Percentiles rank a stretch among this genome's conserved stretches.
Evolutionary conservation across 2,888 invertebrate species (phyloP).

Genomic region (Parnassius mnemosyne): DNA sequence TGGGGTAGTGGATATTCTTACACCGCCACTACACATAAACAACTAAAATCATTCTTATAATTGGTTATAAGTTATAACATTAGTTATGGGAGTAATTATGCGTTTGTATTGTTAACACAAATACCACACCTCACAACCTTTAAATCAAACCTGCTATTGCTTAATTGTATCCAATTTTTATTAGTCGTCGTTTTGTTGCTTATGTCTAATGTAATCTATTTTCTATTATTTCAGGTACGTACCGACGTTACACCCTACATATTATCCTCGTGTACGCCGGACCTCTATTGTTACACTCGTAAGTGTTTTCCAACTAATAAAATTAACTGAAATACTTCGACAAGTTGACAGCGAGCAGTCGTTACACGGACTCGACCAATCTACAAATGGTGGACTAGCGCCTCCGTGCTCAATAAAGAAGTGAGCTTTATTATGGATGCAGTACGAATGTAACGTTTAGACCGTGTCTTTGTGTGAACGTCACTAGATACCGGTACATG

Average conservation of each 20-base stretch:
- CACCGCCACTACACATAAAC: too few relatives aligned
- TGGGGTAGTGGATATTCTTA: too few relatives aligned
- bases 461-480: conserved; percentile 2
- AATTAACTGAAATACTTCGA: conserved; percentile 16
- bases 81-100: too few relatives aligned
- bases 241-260: not conserved
- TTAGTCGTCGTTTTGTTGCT: not conserved
- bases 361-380: not conserved
- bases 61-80: too few relatives aligned
- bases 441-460: conserved; percentile 7
- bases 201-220: conserved; percentile 4
- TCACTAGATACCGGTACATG: conserved; percentile 11
- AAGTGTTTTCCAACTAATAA: conserved; percentile 14
- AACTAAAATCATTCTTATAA: too few relatives aligned
- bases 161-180: not conserved
- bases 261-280: not conserved
- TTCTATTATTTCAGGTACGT: conserved; percentile 20
- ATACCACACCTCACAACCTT: too few relatives aligned
- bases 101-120: too few relatives aligned
- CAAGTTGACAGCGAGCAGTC: conserved; percentile 12
- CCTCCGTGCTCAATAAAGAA: not conserved
- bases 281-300: conserved; percentile 5
- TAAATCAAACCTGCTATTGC: too few relatives aligned
- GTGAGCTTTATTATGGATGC: conserved; percentile 9
- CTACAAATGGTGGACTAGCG: conserved; percentile 6